Percentiles rank a stretch among this genome's conserved stretches.
These are phyloP conservation scores for Harmothoe impar DNA, from an alignment of 2,888 invertebrate species.

Conservation along the genomic window DNA sequence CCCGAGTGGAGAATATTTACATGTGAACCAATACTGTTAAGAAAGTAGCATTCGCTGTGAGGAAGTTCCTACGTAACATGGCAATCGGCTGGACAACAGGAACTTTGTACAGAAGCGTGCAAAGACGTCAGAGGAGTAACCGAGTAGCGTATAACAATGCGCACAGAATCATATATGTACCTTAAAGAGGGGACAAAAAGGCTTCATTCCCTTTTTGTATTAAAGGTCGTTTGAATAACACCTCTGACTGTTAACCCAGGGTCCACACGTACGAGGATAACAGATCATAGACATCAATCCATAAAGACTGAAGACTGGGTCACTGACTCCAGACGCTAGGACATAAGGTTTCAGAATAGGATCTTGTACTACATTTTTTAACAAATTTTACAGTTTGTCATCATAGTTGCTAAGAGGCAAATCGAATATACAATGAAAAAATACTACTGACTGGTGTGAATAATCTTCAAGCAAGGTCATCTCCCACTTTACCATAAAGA, in stretches of 20 bases:
- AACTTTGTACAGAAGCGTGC: background rate
- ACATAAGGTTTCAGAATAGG: too few species aligned
- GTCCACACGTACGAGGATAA: constrained; percentile 14
- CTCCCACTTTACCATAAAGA: background rate
- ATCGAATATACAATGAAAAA: background rate
- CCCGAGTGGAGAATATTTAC: constrained; percentile 4
- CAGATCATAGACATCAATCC: background rate
- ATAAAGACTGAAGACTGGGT: background rate
- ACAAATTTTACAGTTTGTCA: too few species aligned
- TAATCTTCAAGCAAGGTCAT: background rate
- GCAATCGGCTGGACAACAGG: background rate
- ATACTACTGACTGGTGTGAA: too few species aligned
- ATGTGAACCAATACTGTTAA: constrained; percentile 49
- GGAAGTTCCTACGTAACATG: constrained; percentile 4
- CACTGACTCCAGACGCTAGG: background rate
- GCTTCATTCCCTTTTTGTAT: constrained; percentile 41
- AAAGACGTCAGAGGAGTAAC: background rate
- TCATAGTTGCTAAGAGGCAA: too few species aligned
- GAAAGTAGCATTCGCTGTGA: constrained; percentile 30
- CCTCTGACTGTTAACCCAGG: background rate
- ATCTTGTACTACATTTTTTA: too few species aligned
- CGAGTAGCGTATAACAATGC: background rate
- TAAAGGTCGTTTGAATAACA: constrained; percentile 42
- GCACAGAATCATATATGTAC: background rate
- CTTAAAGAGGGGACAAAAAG: background rate